These are phyloP conservation scores for Octodon degus DNA, from an alignment of 2,113 vertebrate species.

Conservation along the genomic window DNA sequence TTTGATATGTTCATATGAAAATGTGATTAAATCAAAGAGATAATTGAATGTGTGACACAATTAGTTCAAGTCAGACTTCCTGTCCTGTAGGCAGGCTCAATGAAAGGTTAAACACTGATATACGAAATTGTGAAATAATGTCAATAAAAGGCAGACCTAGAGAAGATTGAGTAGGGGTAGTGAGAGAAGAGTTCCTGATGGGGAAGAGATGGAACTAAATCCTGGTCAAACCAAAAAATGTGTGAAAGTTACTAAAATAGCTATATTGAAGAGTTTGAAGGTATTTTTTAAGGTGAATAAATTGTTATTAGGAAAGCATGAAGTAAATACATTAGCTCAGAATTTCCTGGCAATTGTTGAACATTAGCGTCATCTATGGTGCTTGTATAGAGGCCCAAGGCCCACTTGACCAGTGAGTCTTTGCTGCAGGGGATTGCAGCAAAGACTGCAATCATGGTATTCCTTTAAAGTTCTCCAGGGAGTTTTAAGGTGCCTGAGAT, in stretches of 20 bases:
- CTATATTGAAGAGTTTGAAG: background rate
- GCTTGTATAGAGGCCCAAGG: background rate
- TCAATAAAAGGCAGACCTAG: background rate
- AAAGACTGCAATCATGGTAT: background rate
- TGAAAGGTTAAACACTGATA: background rate
- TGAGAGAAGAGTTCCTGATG: background rate
- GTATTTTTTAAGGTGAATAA: conserved; percentile 8
- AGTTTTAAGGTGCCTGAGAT: background rate
- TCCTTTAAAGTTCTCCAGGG: conserved; percentile 30
- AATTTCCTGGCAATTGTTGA: background rate
- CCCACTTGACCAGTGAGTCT: background rate
- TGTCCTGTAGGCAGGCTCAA: background rate
- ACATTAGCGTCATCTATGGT: background rate
- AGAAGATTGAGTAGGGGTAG: background rate
- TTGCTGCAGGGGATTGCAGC: background rate
- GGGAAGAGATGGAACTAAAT: background rate
- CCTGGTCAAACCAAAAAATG: background rate
- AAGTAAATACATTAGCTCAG: background rate
- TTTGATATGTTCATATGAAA: conserved; percentile 34
- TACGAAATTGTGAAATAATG: background rate
- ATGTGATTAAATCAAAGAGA: background rate
- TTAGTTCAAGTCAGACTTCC: conserved; percentile 25
- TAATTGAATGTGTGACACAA: background rate
- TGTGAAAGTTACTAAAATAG: background rate
- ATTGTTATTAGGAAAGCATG: background rate